Percentiles rank a stretch among this genome's conserved stretches.
Evolutionary conservation across 2,888 invertebrate genomes (phyloP).

Genomic region (Tryphoninae sp.): DNA sequence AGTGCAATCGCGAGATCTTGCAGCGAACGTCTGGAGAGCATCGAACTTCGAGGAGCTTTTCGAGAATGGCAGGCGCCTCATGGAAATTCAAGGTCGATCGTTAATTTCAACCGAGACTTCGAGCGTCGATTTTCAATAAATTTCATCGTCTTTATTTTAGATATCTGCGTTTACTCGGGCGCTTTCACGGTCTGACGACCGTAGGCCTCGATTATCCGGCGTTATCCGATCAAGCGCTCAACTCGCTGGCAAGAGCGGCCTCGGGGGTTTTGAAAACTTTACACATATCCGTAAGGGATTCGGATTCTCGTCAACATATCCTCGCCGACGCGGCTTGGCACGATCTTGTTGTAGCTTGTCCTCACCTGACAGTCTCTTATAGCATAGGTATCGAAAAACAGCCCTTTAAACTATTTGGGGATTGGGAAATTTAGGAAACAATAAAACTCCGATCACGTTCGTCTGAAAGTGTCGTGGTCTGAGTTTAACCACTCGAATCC

Average conservation of each 20-base stretch:
- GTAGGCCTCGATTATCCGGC: slow-evolving; percentile 82
- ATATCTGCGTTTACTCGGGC: slow-evolving; percentile 78
- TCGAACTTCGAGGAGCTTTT: slow-evolving; percentile 81
- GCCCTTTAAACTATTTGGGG: too few relatives aligned
- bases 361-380: slow-evolving; percentile 80
- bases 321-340: slow-evolving; percentile 81
- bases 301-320: slow-evolving; percentile 80
- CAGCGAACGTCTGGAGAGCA: slow-evolving; percentile 75
- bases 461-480: too few relatives aligned
- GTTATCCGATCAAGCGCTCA: slow-evolving; percentile 80
- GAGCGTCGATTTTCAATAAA: slow-evolving; percentile 66
- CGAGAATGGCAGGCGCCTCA: slow-evolving; percentile 80
- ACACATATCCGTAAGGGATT: slow-evolving; percentile 80
- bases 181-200: slow-evolving; percentile 77
- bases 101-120: not conserved
- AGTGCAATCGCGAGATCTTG: slow-evolving; percentile 78
- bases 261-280: slow-evolving; percentile 77
- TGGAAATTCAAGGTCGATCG: slow-evolving; percentile 75
- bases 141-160: slow-evolving; percentile 61
- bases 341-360: slow-evolving; percentile 78
- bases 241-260: slow-evolving; percentile 79
- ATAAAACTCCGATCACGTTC: too few relatives aligned
- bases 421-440: too few relatives aligned
- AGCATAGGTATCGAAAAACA: slow-evolving; percentile 73
- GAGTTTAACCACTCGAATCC: too few relatives aligned